A percentile compares a stretch with the other conserved stretches of the same genome.
These are phyloP conservation scores for Campopleginae sp. DNA, from an alignment of 2,888 invertebrate genomes.

Conservation along the genomic window DNA sequence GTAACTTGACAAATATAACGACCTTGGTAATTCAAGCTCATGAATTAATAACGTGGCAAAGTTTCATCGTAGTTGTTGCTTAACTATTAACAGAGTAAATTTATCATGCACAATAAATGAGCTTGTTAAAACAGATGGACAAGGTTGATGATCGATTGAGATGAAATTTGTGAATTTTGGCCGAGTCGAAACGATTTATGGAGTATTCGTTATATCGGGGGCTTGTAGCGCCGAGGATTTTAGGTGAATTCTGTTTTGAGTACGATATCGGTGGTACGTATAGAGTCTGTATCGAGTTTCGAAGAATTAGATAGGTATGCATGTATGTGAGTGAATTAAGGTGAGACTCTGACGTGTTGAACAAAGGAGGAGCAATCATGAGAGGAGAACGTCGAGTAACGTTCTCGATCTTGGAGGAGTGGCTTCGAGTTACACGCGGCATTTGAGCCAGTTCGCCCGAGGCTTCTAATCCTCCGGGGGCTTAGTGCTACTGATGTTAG, in stretches of 20 bases:
- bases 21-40: background rate
- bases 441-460: conserved; percentile 36
- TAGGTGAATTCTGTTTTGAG: conserved; percentile 52
- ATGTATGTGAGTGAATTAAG: background rate
- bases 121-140: conserved; percentile 1
- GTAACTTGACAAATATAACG: background rate
- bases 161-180: conserved; percentile 11
- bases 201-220: conserved; percentile 7
- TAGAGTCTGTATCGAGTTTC: conserved; percentile 34
- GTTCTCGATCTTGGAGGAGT: conserved; percentile 48
- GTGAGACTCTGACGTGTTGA: conserved; percentile 17
- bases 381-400: conserved; percentile 44
- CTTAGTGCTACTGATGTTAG: conserved; percentile 55
- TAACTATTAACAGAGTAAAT: conserved; percentile 20
- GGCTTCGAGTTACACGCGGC: conserved; percentile 48
- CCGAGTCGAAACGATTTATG: background rate
- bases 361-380: conserved; percentile 42
- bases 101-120: background rate
- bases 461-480: conserved; percentile 50
- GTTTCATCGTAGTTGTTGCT: background rate
- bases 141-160: conserved; percentile 6
- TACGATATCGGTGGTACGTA: conserved; percentile 36
- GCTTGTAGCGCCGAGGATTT: background rate
- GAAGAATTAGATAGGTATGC: conserved; percentile 29
- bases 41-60: background rate